Base-by-base conservation (phyloP, 2,797 vertebrate genomes). In the Paguma larvata region DNA sequence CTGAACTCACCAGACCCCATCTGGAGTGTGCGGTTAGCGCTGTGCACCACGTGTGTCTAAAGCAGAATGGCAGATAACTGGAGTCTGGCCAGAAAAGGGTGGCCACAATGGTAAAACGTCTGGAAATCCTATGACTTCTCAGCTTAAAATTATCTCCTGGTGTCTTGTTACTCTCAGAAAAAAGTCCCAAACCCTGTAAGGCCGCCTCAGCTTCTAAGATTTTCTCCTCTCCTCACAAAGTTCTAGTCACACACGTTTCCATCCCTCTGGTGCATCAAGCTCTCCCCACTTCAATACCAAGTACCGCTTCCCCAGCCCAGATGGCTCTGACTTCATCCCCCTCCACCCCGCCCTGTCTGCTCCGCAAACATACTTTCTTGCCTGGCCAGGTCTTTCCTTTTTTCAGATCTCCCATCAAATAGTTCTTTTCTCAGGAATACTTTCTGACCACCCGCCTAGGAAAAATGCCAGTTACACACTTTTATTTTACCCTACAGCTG, bases 81-180 rank as follows among this genome's bases (percentile, higher is more conserved):
- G 23, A 15, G 19, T 94, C n/a, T 63, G 2, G 62, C 27, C 70
- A 87, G 59, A 94, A 88, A 6, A 67, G 6, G 10, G 2, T 16
- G 38, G 56, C 13, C 72, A 70, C 25, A 56, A 51, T 34, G 46
- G 48, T 44, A 84, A 92, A 48, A 68, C 34, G 16, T 70, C 56
- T 96, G 41, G 62, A 88, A 79, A 91, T 11, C 15, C 32, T 88
- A 51, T 9, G 38, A 87, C 56, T 41, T 94, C 82, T 53, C 21
- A 84, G 38, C 21, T 89, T 77, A 80, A 65, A 85, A 70, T 75
- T 56, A 30, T 30, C n/a, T 13, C 2, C 13, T 79, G 23, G 8
- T 85, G 96, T 94, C 56, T 84, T 53, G 70, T 30, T 94, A 72
- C 11, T 89, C 15, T 95, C 34, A 67, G 10, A 83, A 82, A 65